Evolutionary conservation across 1,140 invertebrate genomes (phyloP), one percentile per base, ranked within the genome.

Genomic region (Tetramorium alpestre): DNA sequence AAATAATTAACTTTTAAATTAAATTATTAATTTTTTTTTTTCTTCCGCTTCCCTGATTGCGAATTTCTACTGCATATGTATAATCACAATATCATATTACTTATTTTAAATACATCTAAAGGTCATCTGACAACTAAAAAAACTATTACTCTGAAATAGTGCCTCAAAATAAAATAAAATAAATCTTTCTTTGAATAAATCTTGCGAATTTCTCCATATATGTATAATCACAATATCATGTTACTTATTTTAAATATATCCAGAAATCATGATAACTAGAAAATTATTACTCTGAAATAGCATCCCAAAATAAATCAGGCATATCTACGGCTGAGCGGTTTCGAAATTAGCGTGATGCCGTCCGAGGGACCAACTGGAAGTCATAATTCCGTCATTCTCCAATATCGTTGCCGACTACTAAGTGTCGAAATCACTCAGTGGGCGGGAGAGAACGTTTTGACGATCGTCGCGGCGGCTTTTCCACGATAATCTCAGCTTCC

Each of bases 381-480:
- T 88, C 80, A 13, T 85, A 90, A 89, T 77, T 89, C 88, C 77
- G 49, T 90, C 89, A 44, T 65, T 41, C 82, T 41, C 25, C 82
- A 54, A 85, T 78, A 78, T 89, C 84, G 60, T 49, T 54, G 33
- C 33, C 44, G 33, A 16, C 8, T 38, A 13, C 49, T 41, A 64
- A 65, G 87, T 85, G 77, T 77, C 76, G 85, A 60, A 82, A 89
- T 90, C 88, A 90, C 89, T 90, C 89, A 72, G n/a, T 87, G 78
- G 28, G 28, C 33, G 11, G 54, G 22, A 73, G 72, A 67, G 58
- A 89, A 47, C 76, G 58, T 72, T 60, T 76, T 28, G 49, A 56
- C 69, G 86, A 54, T 80, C 73, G 49, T 62, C 25, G 25, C 54
- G 60, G 51, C 51, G 76, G 60, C 41, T 81, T 86, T 86, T 49